Evolutionary conservation across 2,888 invertebrate genomes (phyloP).

Genomic region (Lydus trimaculatus): DNA sequence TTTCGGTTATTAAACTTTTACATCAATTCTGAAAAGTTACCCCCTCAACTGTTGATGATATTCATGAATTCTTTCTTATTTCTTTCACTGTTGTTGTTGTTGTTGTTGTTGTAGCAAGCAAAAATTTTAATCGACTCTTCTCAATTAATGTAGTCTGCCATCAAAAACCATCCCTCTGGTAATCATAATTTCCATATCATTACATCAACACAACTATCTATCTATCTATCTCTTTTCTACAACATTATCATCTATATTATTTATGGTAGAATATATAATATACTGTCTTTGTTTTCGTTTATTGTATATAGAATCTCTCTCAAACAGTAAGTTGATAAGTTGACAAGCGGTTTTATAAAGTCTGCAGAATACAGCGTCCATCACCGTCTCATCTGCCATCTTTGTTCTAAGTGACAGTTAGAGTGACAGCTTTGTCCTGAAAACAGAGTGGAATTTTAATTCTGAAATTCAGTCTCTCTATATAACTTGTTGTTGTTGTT

Average conservation of each 20-base stretch:
- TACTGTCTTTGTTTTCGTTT: conserved; percentile 19
- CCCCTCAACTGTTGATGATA: conserved; percentile 20
- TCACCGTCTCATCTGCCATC: conserved; percentile 55
- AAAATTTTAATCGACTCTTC: conserved; percentile 35
- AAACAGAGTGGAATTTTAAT: conserved; percentile 59
- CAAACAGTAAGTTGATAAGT: conserved; percentile 38
- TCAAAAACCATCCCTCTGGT: conserved; percentile 28
- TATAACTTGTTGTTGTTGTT: background rate
- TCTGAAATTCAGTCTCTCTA: conserved; percentile 39
- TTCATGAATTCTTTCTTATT: conserved; percentile 22
- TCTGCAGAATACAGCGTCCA: conserved; percentile 42
- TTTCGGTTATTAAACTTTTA: background rate
- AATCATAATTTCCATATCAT: conserved; percentile 34
- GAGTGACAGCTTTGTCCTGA: conserved; percentile 59
- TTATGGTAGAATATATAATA: background rate
- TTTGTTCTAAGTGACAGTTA: conserved; percentile 58
- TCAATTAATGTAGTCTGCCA: conserved; percentile 28
- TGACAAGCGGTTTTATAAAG: conserved; percentile 45
- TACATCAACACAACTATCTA: conserved; percentile 14
- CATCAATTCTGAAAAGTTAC: background rate
- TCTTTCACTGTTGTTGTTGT: background rate
- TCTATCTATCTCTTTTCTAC: conserved; percentile 12
- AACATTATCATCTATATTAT: background rate
- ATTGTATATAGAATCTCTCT: conserved; percentile 9
- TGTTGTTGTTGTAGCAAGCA: too few relatives aligned